A percentile compares a stretch with the other conserved stretches of the same genome.
These are phyloP conservation scores for Dysmachus trigonus DNA, from an alignment of 2,888 invertebrate species.

Conservation along the genomic window DNA sequence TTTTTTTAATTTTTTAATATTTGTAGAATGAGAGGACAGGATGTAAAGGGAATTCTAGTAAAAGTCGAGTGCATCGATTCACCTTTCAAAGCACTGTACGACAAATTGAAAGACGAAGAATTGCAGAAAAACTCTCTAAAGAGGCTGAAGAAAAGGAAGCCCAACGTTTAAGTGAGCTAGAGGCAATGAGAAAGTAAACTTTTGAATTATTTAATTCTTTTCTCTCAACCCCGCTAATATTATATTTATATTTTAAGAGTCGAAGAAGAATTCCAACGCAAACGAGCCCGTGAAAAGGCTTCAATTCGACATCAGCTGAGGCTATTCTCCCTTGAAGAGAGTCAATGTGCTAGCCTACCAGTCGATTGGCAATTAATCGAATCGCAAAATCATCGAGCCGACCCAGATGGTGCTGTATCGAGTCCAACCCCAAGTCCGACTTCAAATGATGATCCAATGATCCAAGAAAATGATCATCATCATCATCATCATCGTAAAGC, in stretches of 20 bases:
- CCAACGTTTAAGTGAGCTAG: constrained; percentile 78
- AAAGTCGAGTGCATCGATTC: constrained; percentile 69
- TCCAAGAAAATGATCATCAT: neutral
- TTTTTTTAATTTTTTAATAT: neutral
- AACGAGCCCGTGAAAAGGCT: constrained; percentile 80
- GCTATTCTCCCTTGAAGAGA: constrained; percentile 73
- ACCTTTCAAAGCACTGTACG: constrained; percentile 86
- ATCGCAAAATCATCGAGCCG: constrained; percentile 66
- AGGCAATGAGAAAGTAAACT: constrained; percentile 76
- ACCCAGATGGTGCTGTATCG: constrained; percentile 78
- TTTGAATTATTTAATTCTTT: neutral
- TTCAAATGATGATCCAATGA: neutral
- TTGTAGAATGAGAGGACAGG: neutral
- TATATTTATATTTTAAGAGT: constrained; percentile 66
- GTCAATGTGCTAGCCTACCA: constrained; percentile 69
- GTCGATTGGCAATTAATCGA: constrained; percentile 50
- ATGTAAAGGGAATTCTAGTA: constrained; percentile 5
- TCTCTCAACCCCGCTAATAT: neutral
- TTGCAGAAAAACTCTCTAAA: constrained; percentile 79
- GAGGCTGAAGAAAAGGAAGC: constrained; percentile 82
- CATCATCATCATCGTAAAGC: neutral
- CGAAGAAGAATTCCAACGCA: constrained; percentile 87
- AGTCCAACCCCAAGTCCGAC: constrained; percentile 67
- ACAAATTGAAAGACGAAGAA: constrained; percentile 77
- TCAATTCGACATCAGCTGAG: constrained; percentile 79